Base-by-base conservation (phyloP, 2,113 vertebrate species). In the Riparia riparia region DNA sequence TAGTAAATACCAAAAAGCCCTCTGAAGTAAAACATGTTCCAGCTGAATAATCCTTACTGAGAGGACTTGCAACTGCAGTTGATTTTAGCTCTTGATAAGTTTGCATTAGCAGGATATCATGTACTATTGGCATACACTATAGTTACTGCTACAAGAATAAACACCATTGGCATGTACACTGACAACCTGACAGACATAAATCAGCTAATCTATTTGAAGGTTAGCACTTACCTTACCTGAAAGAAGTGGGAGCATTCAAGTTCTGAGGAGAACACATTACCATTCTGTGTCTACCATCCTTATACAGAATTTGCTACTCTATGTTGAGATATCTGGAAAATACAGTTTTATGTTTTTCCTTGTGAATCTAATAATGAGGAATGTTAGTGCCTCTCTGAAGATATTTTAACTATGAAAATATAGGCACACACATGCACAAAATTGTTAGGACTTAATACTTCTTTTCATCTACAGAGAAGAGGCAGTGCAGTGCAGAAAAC, bases 1-100 rank as follows among this genome's bases (percentile, higher is more conserved):
- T 89, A 86, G 82, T 95, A 93, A 93, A 77, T 88, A 92, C 25
- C 79, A 70, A 80, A 93, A 86, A 88, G 11, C 58, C 29, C 21
- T 81, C 82, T 70, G 47, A 95, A 90, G 68, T 90, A 70, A 89
- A 95, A 78, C 21, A 20, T 6, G 14, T 70, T 90, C 68, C 58
- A 90, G 34, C 39, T 73, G 71, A 90, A 66, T 86, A 90, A 88
- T 50, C 25, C n/a, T 80, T 57, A 56, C 41, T 12, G 31, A 81
- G 76, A 47, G 26, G 84, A 74, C n/a, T 78, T 91, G 56, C 45
- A 95, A 60, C 44, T 81, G 72, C 71, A 58, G 74, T 21, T 83
- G 15, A 12, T 92, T 83, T 77, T 47, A 78, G 49, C 26, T 73
- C 58, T 65, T 77, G 20, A 9, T 82, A 64, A 77, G 28, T 39